Evolutionary conservation across 2,113 vertebrate species (phyloP), one percentile per base, ranked within the genome.

Genomic region (Dicaeum eximium): DNA sequence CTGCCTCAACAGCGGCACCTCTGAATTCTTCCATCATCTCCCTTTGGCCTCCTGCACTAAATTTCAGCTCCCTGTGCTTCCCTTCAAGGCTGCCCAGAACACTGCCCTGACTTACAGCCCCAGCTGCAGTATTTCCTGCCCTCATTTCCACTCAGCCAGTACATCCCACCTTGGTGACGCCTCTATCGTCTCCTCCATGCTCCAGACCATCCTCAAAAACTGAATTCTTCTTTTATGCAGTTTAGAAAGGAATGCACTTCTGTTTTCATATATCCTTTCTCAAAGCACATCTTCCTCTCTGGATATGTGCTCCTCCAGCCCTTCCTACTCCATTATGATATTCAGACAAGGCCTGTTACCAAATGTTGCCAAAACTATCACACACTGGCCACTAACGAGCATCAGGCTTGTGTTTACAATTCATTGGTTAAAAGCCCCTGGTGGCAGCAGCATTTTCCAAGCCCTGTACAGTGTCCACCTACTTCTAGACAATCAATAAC

Each of bases 1-100:
- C 83, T 72, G 69, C 72, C 82, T 84, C 69, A 64, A 53, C 94
- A 93, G 48, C 0, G 0, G 75, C 82, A 95, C 80, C 88, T 92
- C 83, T 84, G 88, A 92, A 93, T 92, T 94, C 80, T 88, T 88
- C 90, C 42, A 58, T 88, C 73, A n/a, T 88, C 69, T 91, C 93
- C 88, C 86, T 94, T 88, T 93, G 93, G 88, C 88, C 79, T 93
- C 38, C 61, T 86, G 83, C 86, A 96, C 75, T 94, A 94, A 93
- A 92, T 97, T 88, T 96, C 54, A 75, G 62, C 86, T 93, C 45
- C 65, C 86, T 78, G 61, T 47, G 21, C 69, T 79, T 94, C 69
- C 90, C 56, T 90, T 96, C 92, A 96, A 90, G 90, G 64, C 65
- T 96, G 47, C 42, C 51, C 80, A 88, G 93, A 83, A 90, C 51